These are phyloP conservation scores for Phoxinus dragarum DNA, from an alignment of 2,797 vertebrate species.

Conservation along the genomic window DNA sequence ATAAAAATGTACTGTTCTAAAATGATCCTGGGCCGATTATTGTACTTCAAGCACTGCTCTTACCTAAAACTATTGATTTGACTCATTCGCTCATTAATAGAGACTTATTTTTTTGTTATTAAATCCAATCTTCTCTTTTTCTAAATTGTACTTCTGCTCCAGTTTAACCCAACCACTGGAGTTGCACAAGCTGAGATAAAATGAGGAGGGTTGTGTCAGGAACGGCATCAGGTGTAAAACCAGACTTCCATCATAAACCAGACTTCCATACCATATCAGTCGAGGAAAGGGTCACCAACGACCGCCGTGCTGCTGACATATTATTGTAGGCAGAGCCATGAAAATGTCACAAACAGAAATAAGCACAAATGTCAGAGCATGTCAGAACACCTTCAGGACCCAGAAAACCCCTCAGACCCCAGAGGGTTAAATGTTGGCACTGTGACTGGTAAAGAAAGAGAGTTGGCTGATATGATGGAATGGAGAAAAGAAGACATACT, in stretches of 20 bases:
- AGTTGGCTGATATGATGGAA: neutral
- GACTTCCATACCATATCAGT: conserved; percentile 25
- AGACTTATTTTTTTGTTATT: neutral
- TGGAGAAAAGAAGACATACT: neutral
- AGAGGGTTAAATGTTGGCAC: neutral
- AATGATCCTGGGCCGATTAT: neutral
- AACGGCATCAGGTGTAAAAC: conserved; percentile 18
- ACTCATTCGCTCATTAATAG: neutral
- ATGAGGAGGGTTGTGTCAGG: conserved; percentile 37
- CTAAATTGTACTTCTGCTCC: neutral
- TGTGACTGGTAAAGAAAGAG: neutral
- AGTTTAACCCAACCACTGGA: neutral
- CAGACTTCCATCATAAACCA: neutral
- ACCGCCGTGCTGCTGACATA: neutral
- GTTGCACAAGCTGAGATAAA: neutral
- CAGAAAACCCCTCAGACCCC: too few relatives aligned
- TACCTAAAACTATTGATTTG: neutral
- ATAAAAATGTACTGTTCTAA: neutral
- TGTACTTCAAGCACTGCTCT: neutral
- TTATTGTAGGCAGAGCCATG: too few relatives aligned
- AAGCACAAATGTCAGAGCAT: too few relatives aligned
- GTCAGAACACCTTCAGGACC: too few relatives aligned
- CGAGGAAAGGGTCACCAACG: neutral
- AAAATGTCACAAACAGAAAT: too few relatives aligned
- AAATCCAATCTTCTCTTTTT: neutral